Evolutionary conservation across 1,140 invertebrate species (phyloP), one percentile per base, ranked within the genome.

Genomic region (Drosophila mojavensis): DNA sequence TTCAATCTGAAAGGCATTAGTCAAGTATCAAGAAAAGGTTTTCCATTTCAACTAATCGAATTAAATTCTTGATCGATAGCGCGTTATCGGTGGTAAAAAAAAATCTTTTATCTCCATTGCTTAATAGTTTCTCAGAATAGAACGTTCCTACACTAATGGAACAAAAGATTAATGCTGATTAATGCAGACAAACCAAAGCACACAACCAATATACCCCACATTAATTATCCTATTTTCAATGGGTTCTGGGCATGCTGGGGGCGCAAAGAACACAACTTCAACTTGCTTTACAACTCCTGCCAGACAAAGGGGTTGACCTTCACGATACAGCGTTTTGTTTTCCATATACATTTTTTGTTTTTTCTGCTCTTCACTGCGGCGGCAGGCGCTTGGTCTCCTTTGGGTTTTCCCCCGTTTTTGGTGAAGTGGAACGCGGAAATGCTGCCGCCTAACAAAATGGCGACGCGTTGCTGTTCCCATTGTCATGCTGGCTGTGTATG

Each of bases 251-350:
- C 4, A 9, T 2, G 0, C 1, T 6, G 26, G 15, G n/a, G n/a
- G 6, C 6, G 28, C 4, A 36, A 43, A 30, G 50, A 28, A 56
- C 36, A 28, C 71, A 75, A 84, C 67, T 78, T 64, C 61, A 81
- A 59, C 59, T 50, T 51, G 45, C 62, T 28, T 24, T 33, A 39
- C 64, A 55, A 43, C 63, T 74, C 60, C 67, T 51, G 69, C 36
- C 69, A 59, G 62, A 55, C 33, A 54, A 88, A 86, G 79, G 82
- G 82, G 82, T 86, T 88, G 82, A 86, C 82, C 82, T 86, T 86
- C 82, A 82, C 58, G 61, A 65, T 55, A 48, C 56, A 55, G 24
- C 4, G 24, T 69, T 67, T 28, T 59, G 48, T 20, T 15, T 47
- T 62, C 26, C 51, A 30, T 30, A 30, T 56, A 59, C 54, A 26